Base-by-base conservation (phyloP, 2,888 invertebrate genomes). In the Cynaeus angustus region DNA sequence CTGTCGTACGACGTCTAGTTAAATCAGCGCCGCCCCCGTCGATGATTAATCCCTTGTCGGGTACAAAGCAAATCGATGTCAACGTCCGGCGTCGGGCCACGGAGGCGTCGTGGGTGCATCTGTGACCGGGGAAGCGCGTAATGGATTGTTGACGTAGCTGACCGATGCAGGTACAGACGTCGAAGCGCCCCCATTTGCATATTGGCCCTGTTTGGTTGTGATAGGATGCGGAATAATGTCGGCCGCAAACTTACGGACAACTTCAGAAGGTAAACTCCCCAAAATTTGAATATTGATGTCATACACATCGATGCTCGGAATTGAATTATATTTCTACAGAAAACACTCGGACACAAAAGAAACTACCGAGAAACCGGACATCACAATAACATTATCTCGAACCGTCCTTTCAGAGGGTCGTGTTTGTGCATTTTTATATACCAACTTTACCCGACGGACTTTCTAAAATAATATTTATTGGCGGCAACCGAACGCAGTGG, bases 141-240 rank as follows among this genome's bases (percentile, higher is more conserved):
- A 84, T 83, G 82, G 81, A 83, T 83, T 84, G 83, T 84, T 84
- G 83, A 84, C 83, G 80, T 75, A 83, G 79, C 84, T 84, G 84
- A 84, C 84, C 84, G 83, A 82, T 83, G 83, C 85, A 85, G 85
- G 85, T 85, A 66, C 68, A 77, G 75, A 75, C 78, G 75, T 79
- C 75, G 78, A 78, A 79, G 75, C 77, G 75, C 77, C 77, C 76
- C 69, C 78, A 83, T 84, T 85, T 83, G 80, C 84, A 84, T 83
- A 84, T 82, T 78, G 80, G 79, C 81, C 80, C 78, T 82, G 83
- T 83, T 83, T 83, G 83, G 82, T 82, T 82, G 80, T 82, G 83
- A 84, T 83, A 82, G 81, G 80, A 82, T 75, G 78, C 79, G 78
- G 76, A 78, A 78, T 80, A 77, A 79, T 79, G 81, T 81, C 80